These are phyloP conservation scores for Hoplias malabaricus DNA, from an alignment of 2,113 vertebrate species.

Conservation along the genomic window DNA sequence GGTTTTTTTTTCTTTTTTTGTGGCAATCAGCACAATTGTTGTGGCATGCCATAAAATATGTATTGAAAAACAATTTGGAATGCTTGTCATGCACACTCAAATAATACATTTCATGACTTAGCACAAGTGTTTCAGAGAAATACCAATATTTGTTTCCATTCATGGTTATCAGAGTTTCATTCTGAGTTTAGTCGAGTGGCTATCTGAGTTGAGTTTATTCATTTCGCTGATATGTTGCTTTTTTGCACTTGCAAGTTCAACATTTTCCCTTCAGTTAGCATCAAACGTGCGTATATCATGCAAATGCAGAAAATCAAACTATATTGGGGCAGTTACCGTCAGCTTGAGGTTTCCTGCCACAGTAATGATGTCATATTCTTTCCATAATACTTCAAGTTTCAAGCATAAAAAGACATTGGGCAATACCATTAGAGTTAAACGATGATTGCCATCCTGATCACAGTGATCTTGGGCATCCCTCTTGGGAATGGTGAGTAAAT, in stretches of 20 bases:
- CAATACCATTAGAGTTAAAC: constrained; percentile 29
- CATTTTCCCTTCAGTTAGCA: constrained; percentile 33
- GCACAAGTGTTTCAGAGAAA: constrained; percentile 42
- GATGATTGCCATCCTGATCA: constrained; percentile 46
- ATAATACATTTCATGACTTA: constrained; percentile 32
- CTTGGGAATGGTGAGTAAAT: constrained; percentile 44
- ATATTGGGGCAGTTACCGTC: constrained; percentile 44
- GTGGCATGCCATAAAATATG: neutral
- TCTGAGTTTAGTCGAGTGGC: constrained; percentile 25
- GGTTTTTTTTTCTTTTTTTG: neutral
- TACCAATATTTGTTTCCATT: constrained; percentile 38
- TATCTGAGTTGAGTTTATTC: constrained; percentile 10
- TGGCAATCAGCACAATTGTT: neutral
- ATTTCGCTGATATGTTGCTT: constrained; percentile 45
- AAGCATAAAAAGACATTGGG: constrained; percentile 48
- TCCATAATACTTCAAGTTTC: constrained; percentile 42
- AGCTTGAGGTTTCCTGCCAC: constrained; percentile 52
- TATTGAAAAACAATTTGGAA: neutral
- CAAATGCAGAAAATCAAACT: constrained; percentile 42
- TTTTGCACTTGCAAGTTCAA: constrained; percentile 46
- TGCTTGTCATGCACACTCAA: neutral
- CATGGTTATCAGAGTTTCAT: constrained; percentile 35
- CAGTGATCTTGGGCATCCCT: constrained; percentile 22
- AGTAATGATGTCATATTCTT: constrained; percentile 46
- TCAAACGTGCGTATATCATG: constrained; percentile 41